Base-by-base conservation (phyloP, 2,113 vertebrate species). In the Bufo gargarizans region DNA sequence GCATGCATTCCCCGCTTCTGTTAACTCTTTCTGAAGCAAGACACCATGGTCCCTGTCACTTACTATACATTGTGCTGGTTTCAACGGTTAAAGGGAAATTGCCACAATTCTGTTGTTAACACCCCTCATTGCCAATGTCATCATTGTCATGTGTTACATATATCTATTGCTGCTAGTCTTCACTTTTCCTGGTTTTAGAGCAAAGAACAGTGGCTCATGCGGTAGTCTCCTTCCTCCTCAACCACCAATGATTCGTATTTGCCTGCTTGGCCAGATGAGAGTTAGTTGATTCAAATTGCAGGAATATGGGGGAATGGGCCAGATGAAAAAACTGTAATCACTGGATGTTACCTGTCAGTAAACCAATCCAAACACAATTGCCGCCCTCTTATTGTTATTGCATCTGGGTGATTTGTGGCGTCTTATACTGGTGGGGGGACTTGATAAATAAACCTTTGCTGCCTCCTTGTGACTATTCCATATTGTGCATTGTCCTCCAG, bases 101-200 rank as follows among this genome's bases (percentile, higher is more conserved):
- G 12, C 22, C 55, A 43, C 7, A 45, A 6, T 45, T 55, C 56
- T 78, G 14, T 80, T 79, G n/a, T 56, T 56, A 61, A 10, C 59
- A 16, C 58, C 80, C 19, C 10, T 67, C 19, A 53, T 69, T 67
- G 81, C 81, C 81, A 83, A 11, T 4, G 14, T 72, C 8, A 17
- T 85, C 50, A 17, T n/a, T 84, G 56, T 72, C 67, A 43, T 59
- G 50, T 16, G 78, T 80, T 80, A 81, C 58, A 16, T 61, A 43
- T 81, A 81, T 47, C 43, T 85, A 85, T 74, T 85, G 85, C 85
- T 80, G 85, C 86, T 87, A 80, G 79, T 50, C 22, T 49, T 53
- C 50, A 63, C 84, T 20, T 3, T 47, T 20, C 33, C 50, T 85
- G 69, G 45, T 53, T 19, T 58, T 84, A 56, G n/a, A 16, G 22